Evolutionary conservation across 1,140 invertebrate species (phyloP).

Genomic region (Nymphalis io): DNA sequence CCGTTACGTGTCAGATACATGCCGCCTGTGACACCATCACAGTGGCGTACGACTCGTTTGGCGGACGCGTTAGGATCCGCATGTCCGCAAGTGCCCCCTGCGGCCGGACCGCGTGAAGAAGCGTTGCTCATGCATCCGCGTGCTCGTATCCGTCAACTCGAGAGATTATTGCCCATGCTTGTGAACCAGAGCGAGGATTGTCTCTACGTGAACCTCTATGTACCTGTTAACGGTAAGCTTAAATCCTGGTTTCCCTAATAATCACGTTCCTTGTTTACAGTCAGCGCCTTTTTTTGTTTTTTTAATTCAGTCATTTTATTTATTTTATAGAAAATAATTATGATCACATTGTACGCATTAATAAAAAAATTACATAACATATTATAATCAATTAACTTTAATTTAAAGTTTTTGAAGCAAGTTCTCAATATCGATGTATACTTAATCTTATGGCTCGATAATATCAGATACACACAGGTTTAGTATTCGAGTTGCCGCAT

Average conservation of each 20-base stretch:
- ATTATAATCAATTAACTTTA: not conserved
- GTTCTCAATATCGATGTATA: slow-evolving; percentile 8
- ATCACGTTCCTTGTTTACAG: no score
- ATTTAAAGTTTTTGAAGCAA: not conserved
- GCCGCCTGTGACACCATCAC: slow-evolving; percentile 94
- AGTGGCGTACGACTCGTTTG: slow-evolving; percentile 90
- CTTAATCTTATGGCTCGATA: slow-evolving; percentile 6
- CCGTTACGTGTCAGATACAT: slow-evolving; percentile 85
- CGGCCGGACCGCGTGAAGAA: slow-evolving; percentile 85
- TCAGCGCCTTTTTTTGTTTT: no score
- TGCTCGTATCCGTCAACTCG: slow-evolving; percentile 89
- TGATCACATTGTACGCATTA: no score
- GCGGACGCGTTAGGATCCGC: slow-evolving; percentile 92
- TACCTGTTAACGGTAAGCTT: slow-evolving; percentile 83
- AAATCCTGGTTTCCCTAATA: not conserved
- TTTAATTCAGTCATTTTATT: no score
- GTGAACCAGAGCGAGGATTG: slow-evolving; percentile 98
- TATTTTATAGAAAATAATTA: no score
- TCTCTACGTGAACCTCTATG: slow-evolving; percentile 97
- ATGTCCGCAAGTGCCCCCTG: slow-evolving; percentile 92
- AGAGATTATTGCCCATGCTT: slow-evolving; percentile 89
- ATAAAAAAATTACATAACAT: no score
- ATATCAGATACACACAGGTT: slow-evolving; percentile 14
- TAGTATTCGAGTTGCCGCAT: slow-evolving; percentile 19
- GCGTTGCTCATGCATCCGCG: slow-evolving; percentile 88